These are phyloP conservation scores for Fissipunctia ypsillon DNA, from an alignment of 2,888 invertebrate genomes.

Conservation along the genomic window DNA sequence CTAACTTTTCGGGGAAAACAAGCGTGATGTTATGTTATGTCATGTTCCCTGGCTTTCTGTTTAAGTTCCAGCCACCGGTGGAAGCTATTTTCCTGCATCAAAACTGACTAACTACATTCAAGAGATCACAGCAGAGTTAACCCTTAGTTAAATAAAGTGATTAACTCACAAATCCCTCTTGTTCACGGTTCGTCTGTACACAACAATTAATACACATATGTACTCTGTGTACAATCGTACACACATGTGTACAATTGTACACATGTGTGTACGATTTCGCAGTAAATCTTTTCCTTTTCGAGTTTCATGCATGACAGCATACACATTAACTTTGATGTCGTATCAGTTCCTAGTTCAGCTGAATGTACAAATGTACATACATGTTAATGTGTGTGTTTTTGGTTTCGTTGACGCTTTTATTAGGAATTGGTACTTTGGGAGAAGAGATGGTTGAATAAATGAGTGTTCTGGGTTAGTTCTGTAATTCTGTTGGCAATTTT, in stretches of 20 bases:
- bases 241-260: conserved; percentile 35
- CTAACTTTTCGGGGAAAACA: too few species aligned
- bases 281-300: conserved; percentile 61
- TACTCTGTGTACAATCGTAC: conserved; percentile 33
- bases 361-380: conserved; percentile 22
- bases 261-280: conserved; percentile 21
- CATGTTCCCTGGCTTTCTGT: too few species aligned
- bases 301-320: conserved; percentile 75
- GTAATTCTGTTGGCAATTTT: not conserved
- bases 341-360: conserved; percentile 39
- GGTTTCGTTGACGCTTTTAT: conserved; percentile 1
- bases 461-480: not conserved
- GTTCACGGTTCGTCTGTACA: conserved; percentile 53
- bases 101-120: not conserved
- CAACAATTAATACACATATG: conserved; percentile 47
- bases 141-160: conserved; percentile 28
- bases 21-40: not conserved
- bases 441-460: not conserved
- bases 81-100: not conserved
- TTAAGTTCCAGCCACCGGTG: not conserved
- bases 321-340: conserved; percentile 73
- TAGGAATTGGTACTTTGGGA: not conserved
- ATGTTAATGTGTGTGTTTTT: not conserved
- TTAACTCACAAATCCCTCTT: conserved; percentile 48
- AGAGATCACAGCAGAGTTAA: not conserved